phyloP scores from a whole-genome alignment of 2,888 invertebrate genomes.

The Plebejus argus region DNA sequence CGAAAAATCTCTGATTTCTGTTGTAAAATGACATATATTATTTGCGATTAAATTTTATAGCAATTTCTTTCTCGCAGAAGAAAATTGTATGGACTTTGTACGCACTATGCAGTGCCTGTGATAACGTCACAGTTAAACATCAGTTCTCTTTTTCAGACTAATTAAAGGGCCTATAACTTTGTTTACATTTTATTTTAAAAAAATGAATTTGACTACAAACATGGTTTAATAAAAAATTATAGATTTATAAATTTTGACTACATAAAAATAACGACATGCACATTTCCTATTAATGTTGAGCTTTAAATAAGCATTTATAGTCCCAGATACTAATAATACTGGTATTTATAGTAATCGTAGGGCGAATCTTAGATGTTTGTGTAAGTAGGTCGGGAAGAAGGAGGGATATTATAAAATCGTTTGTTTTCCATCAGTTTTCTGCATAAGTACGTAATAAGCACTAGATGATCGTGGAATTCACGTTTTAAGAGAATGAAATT shows the following conservation, averaged over 20 bases:
- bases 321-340: neutral
- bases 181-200: neutral
- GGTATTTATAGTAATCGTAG: neutral
- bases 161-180: neutral
- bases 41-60: too few relatives aligned
- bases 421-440: neutral
- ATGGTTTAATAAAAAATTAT: too few relatives aligned
- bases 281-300: neutral
- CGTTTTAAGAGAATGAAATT: neutral
- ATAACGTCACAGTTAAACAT: neutral
- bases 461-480: too few relatives aligned
- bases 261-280: neutral
- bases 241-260: too few relatives aligned
- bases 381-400: neutral
- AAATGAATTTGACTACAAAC: neutral
- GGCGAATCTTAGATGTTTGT: neutral
- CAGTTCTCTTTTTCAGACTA: too few relatives aligned
- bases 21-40: too few relatives aligned
- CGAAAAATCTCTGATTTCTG: too few relatives aligned
- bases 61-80: too few relatives aligned
- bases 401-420: neutral
- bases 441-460: neutral
- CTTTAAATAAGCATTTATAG: neutral
- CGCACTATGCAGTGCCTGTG: neutral
- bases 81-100: too few relatives aligned